phyloP scores from a whole-genome alignment of 2,113 vertebrate species.

The Lepus europaeus region DNA sequence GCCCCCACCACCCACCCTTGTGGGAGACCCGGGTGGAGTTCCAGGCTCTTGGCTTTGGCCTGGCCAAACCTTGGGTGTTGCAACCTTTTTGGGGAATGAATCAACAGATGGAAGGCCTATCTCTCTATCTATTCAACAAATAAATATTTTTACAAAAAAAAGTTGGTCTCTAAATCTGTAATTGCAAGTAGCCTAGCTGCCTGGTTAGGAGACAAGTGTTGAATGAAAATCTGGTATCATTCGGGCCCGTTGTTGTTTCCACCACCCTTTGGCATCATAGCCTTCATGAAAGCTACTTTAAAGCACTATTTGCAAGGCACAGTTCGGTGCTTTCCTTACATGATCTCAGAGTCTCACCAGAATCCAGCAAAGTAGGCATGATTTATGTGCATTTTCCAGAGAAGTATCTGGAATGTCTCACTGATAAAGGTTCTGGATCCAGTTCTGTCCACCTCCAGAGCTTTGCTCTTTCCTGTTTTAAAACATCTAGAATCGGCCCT shows the following conservation, averaged over 20 bases:
- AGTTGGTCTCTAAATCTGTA: not conserved
- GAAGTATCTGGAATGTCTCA: not conserved
- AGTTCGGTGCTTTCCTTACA: not conserved
- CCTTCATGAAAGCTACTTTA: constrained; percentile 10
- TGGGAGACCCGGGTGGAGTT: no score
- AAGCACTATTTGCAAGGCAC: not conserved
- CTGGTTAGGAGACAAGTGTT: constrained; percentile 10
- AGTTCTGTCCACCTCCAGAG: not conserved
- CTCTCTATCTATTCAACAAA: no score
- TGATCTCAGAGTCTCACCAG: constrained; percentile 12
- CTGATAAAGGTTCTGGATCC: not conserved
- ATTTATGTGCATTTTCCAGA: not conserved
- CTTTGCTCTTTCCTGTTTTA: not conserved
- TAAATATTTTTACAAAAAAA: not conserved
- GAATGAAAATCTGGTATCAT: not conserved
- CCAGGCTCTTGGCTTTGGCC: no score
- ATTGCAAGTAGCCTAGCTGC: not conserved
- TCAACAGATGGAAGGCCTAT: no score
- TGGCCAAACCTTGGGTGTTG: no score
- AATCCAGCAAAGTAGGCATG: not conserved
- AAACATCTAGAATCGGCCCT: not conserved
- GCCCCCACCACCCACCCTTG: no score
- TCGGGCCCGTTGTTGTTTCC: not conserved
- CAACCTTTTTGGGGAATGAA: no score
- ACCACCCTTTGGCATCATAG: not conserved